phyloP scores from a whole-genome alignment of 2,888 invertebrate genomes.

The Punctoribates punctum region DNA sequence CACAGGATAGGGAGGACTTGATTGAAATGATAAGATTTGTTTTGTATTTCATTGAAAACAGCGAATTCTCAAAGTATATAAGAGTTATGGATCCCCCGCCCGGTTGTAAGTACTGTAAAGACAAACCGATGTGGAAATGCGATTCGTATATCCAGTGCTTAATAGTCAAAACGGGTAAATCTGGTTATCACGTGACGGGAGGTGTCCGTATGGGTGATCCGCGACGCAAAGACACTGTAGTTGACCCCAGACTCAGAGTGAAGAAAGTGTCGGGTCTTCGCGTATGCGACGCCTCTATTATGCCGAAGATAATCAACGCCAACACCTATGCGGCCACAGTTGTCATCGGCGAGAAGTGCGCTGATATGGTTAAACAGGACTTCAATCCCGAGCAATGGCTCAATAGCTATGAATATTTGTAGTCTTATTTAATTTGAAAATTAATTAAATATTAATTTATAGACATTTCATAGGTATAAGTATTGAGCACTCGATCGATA shows the following conservation, averaged over 20 bases:
- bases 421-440: too few relatives aligned
- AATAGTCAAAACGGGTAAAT: background rate
- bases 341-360: constrained; percentile 5
- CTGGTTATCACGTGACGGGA: background rate
- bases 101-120: constrained; percentile 10
- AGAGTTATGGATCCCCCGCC: background rate
- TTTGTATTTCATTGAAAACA: background rate
- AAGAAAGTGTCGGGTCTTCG: background rate
- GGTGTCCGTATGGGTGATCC: constrained; percentile 14
- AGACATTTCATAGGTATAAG: too few relatives aligned
- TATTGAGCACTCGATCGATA: too few relatives aligned
- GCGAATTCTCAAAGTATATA: background rate
- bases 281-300: constrained; percentile 21
- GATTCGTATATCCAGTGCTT: background rate
- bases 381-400: background rate
- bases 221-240: background rate
- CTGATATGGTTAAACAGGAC: constrained; percentile 1
- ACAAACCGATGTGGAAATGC: constrained; percentile 8
- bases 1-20: background rate
- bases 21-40: constrained; percentile 3
- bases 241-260: background rate
- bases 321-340: background rate
- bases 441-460: too few relatives aligned
- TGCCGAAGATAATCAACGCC: constrained; percentile 20
- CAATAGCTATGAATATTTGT: background rate